A percentile compares a stretch with the other conserved stretches of the same genome.
Evolutionary conservation across 2,797 vertebrate genomes (phyloP).

Genomic region (Phylloscopus collybita): DNA sequence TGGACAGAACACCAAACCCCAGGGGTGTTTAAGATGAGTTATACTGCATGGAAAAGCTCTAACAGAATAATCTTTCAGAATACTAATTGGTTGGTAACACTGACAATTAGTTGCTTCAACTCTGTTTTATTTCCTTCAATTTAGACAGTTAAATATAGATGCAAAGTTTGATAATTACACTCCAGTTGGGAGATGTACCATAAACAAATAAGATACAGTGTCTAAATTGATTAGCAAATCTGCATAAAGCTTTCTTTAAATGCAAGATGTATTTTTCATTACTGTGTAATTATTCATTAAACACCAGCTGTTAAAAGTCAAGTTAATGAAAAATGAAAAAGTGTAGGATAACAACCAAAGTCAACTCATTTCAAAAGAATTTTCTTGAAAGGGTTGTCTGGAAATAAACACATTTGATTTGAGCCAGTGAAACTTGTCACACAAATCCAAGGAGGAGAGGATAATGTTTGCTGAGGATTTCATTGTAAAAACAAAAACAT

Average conservation of each 20-base stretch:
- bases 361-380: slow-evolving; percentile 8
- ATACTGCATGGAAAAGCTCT: background rate
- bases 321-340: slow-evolving; percentile 35
- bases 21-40: background rate
- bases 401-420: background rate
- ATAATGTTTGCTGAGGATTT: background rate
- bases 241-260: slow-evolving; percentile 30
- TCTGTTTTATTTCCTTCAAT: slow-evolving; percentile 32
- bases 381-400: background rate
- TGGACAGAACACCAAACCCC: background rate
- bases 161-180: slow-evolving; percentile 18
- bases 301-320: slow-evolving; percentile 47
- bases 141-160: slow-evolving; percentile 34
- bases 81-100: background rate
- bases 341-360: slow-evolving; percentile 19
- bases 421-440: background rate
- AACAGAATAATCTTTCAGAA: background rate
- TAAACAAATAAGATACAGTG: slow-evolving; percentile 32
- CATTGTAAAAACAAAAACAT: background rate
- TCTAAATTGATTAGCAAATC: slow-evolving; percentile 38
- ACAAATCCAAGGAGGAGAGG: background rate
- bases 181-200: background rate
- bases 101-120: slow-evolving; percentile 17
- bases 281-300: slow-evolving; percentile 51
- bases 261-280: slow-evolving; percentile 43